A percentile compares a stretch with the other conserved stretches of the same genome.
Conservation (phyloP, 2,797 vertebrate genomes). For the Stomatorhinus walkeri region DNA sequence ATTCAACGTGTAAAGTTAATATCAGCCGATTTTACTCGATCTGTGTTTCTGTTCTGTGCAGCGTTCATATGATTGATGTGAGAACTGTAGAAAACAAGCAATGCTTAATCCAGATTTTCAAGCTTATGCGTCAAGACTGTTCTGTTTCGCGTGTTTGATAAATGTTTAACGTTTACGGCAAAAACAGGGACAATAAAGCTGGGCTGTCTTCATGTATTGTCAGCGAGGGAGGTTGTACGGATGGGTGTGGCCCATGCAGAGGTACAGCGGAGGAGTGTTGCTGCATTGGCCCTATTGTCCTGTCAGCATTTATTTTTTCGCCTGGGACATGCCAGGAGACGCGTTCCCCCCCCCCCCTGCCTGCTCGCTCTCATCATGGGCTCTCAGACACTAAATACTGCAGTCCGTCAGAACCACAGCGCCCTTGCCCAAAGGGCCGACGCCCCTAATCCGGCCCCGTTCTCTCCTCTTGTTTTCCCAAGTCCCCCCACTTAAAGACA, state of each 20-base stretch:
- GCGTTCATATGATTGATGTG: conserved; percentile 24
- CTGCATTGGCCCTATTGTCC: conserved; percentile 11
- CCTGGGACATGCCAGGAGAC: conserved; percentile 22
- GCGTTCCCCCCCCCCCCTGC: background rate
- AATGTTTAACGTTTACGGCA: background rate
- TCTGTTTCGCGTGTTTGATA: background rate
- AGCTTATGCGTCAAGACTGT: background rate
- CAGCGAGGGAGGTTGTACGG: background rate
- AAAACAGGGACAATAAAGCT: background rate
- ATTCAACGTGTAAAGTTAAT: background rate
- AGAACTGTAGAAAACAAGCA: conserved; percentile 19
- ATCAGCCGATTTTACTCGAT: background rate
- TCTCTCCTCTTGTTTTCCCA: conserved; percentile 10
- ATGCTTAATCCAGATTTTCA: background rate
- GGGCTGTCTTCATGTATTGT: background rate
- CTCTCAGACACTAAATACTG: background rate
- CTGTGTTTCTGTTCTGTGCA: background rate
- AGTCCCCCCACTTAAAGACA: background rate
- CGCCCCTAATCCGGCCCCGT: background rate
- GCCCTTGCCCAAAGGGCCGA: background rate
- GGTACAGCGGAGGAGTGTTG: conserved; percentile 17
- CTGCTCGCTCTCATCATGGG: conserved; percentile 35
- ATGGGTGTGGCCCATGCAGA: conserved; percentile 1
- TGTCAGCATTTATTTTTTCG: conserved; percentile 29
- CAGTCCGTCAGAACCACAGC: background rate